These are phyloP conservation scores for Mastigias papua DNA, from an alignment of 30 jellyfish, hydroid and myxozoan species.

Conservation along the genomic window DNA sequence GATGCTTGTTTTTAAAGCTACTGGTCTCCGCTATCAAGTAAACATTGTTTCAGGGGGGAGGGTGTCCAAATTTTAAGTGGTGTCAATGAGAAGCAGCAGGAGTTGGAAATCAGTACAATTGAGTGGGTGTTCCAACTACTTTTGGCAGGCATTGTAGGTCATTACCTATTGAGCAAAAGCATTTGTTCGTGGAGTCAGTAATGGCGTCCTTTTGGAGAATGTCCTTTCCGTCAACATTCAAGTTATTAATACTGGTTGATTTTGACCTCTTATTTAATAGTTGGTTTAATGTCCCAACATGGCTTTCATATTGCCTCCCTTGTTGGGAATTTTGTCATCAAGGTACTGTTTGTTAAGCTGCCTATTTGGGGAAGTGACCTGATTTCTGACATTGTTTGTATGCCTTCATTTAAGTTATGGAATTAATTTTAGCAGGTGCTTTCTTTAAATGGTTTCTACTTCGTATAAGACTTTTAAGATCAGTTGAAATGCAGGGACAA, in stretches of 20 bases:
- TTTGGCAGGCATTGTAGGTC: too few species aligned
- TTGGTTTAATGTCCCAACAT: neutral
- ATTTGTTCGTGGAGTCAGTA: neutral
- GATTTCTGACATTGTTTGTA: neutral
- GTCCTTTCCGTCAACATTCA: neutral
- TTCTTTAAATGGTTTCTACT: neutral
- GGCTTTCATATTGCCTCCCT: neutral
- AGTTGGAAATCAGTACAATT: too few species aligned
- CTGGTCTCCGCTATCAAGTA: too few species aligned
- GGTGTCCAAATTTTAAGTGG: too few species aligned
- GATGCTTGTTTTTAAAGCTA: too few species aligned
- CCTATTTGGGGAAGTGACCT: neutral
- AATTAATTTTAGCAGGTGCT: neutral
- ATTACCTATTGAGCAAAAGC: neutral
- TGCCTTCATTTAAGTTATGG: neutral
- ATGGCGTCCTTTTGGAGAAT: neutral
- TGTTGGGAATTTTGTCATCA: neutral
- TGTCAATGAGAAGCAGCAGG: too few species aligned
- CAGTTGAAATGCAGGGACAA: neutral
- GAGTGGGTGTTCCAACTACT: too few species aligned
- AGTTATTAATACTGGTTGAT: neutral
- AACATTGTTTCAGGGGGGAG: too few species aligned
- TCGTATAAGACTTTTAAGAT: neutral
- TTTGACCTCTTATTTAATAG: neutral
- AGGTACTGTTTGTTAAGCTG: neutral